Percentiles rank a stretch among this genome's conserved stretches.
These are phyloP conservation scores for Diogma glabrata DNA, from an alignment of 2,888 invertebrate species.

Conservation along the genomic window DNA sequence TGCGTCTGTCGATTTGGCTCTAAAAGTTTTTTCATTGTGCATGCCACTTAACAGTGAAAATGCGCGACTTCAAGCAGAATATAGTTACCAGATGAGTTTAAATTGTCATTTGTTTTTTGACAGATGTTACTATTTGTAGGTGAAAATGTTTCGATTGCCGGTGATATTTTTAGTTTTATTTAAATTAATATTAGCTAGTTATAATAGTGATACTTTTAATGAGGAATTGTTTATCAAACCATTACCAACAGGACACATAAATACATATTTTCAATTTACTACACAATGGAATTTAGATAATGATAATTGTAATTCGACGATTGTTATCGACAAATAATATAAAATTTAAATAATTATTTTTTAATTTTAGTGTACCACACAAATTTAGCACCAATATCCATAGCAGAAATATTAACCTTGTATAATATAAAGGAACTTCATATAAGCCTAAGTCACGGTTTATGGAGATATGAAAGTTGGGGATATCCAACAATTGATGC, in stretches of 20 bases:
- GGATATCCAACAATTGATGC: conserved; percentile 85
- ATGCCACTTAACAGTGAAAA: no score
- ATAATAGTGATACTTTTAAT: conserved; percentile 55
- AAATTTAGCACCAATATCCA: conserved; percentile 73
- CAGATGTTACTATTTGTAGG: no score
- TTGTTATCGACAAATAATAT: not conserved
- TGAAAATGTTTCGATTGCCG: no score
- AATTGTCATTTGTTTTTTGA: no score
- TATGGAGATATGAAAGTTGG: conserved; percentile 91
- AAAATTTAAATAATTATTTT: conserved; percentile 8
- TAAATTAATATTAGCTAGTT: conserved; percentile 14
- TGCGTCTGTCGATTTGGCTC: no score
- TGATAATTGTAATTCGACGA: conserved; percentile 46
- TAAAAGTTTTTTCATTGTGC: no score
- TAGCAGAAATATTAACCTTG: conserved; percentile 75
- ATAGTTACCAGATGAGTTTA: no score
- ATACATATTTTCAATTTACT: conserved; percentile 84
- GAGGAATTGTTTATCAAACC: conserved; percentile 87
- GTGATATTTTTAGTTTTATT: not conserved
- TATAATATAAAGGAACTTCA: conserved; percentile 85
- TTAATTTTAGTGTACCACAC: conserved; percentile 60
- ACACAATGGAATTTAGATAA: conserved; percentile 58
- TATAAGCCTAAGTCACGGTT: conserved; percentile 81
- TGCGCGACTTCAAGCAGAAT: no score
- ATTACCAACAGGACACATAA: conserved; percentile 69